Conservation (phyloP, 2,888 invertebrate genomes). For the Hyppa rectilinea region DNA sequence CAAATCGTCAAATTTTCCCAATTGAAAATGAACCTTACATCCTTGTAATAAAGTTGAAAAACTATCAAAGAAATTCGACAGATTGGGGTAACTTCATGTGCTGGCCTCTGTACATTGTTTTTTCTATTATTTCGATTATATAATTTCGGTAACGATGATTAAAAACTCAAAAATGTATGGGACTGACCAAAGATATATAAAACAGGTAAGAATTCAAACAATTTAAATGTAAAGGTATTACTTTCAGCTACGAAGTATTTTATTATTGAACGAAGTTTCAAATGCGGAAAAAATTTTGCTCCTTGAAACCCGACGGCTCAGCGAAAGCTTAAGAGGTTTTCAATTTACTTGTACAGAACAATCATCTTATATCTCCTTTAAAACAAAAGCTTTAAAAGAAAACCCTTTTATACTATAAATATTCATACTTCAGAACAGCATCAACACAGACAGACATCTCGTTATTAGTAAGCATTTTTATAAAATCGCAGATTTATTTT, state of each 20-base stretch:
- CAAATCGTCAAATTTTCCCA: no score
- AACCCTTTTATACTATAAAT: conserved; percentile 14
- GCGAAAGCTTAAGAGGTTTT: conserved; percentile 13
- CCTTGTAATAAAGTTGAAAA: no score
- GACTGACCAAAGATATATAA: no score
- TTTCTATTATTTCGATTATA: no score
- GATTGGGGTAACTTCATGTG: no score
- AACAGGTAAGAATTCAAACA: neutral
- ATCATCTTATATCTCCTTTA: conserved; percentile 1
- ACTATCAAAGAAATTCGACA: no score
- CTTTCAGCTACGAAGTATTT: neutral
- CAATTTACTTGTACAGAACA: conserved; percentile 27
- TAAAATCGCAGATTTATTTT: conserved; percentile 21
- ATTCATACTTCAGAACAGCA: conserved; percentile 31
- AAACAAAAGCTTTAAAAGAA: conserved; percentile 13
- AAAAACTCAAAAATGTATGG: no score
- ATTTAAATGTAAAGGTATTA: neutral
- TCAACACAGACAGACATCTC: conserved; percentile 26
- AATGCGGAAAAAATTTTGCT: neutral
- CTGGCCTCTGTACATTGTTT: no score
- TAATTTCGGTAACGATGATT: no score
- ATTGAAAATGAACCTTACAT: no score
- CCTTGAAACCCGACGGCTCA: neutral
- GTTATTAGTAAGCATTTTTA: conserved; percentile 37
- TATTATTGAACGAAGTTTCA: neutral